phyloP scores from a whole-genome alignment of 2,797 vertebrate species.

The Premnoplex brunnescens region DNA sequence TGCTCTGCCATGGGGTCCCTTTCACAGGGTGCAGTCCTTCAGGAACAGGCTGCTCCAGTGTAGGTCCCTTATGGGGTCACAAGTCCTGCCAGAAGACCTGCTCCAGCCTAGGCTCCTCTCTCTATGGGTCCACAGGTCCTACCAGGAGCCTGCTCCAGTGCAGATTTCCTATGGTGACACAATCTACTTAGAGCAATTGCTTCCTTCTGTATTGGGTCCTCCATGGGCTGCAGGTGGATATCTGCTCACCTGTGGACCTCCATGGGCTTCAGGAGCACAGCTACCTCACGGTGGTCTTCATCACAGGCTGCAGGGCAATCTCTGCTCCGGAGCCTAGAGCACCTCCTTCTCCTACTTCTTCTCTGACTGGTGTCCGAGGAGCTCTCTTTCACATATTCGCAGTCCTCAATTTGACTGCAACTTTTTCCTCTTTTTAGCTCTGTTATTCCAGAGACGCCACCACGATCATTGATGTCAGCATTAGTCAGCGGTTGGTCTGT shows the following conservation, averaged over 20 bases:
- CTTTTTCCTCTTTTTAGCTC: not conserved
- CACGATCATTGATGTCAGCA: accelerated
- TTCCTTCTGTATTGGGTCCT: not conserved
- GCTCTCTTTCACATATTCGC: not conserved
- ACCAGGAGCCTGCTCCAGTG: not conserved
- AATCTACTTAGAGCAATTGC: not conserved
- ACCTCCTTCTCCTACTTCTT: not conserved
- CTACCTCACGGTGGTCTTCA: not conserved
- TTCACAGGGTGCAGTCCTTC: not conserved
- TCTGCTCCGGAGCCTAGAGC: not conserved
- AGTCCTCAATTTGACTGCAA: not conserved
- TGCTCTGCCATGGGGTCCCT: not conserved
- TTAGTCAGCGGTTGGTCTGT: accelerated
- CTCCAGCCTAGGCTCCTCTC: not conserved
- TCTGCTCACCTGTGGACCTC: not conserved
- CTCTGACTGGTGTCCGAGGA: not conserved
- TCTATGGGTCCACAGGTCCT: not conserved
- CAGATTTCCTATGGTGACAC: not conserved
- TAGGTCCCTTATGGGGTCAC: not conserved
- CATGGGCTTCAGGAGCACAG: not conserved
- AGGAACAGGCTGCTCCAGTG: accelerated
- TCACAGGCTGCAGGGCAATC: accelerated
- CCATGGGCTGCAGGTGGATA: not conserved
- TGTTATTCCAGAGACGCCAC: not conserved
- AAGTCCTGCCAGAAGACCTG: not conserved